These are phyloP conservation scores for Epizoanthus stellaris DNA, from an alignment of 92 coral and sea anemone species.

Conservation along the genomic window DNA sequence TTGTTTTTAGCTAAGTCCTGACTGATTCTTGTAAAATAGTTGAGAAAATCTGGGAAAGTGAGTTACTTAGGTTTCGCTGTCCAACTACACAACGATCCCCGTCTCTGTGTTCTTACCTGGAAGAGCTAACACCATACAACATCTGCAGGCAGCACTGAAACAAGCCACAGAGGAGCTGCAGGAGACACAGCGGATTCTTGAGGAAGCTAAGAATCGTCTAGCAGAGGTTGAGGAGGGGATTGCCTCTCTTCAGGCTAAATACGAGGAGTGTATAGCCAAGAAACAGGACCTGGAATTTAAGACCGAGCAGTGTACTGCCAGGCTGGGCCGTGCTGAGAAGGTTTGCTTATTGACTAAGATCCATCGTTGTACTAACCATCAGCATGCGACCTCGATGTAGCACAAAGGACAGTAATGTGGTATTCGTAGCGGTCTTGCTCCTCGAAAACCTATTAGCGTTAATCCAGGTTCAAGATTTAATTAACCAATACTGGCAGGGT, in stretches of 20 bases:
- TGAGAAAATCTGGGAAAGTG: no score
- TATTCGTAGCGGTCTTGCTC: background rate
- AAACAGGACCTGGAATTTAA: constrained; percentile 95
- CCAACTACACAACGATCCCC: no score
- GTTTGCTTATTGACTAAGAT: constrained; percentile 37
- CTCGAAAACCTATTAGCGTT: no score
- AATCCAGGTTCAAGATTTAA: no score
- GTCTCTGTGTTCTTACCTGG: no score
- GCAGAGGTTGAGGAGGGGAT: constrained; percentile 99
- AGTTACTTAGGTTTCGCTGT: no score
- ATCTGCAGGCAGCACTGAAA: constrained; percentile 80
- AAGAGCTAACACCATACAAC: no score
- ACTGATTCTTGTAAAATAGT: no score
- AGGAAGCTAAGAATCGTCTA: constrained; percentile 91
- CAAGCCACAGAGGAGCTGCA: constrained; percentile 96
- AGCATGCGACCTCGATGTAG: background rate
- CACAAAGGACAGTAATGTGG: no score
- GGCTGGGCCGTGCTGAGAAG: constrained; percentile 97
- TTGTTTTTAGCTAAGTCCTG: no score
- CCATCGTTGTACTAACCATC: background rate
- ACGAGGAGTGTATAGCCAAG: constrained; percentile 94
- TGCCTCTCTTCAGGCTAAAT: constrained; percentile 97
- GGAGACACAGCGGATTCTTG: constrained; percentile 95
- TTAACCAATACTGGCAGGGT: no score
- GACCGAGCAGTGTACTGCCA: constrained; percentile 89